Percentiles rank a stretch among this genome's conserved stretches.
Conservation (phyloP, 2,797 vertebrate species). For the Leucoraja ocellata region DNA sequence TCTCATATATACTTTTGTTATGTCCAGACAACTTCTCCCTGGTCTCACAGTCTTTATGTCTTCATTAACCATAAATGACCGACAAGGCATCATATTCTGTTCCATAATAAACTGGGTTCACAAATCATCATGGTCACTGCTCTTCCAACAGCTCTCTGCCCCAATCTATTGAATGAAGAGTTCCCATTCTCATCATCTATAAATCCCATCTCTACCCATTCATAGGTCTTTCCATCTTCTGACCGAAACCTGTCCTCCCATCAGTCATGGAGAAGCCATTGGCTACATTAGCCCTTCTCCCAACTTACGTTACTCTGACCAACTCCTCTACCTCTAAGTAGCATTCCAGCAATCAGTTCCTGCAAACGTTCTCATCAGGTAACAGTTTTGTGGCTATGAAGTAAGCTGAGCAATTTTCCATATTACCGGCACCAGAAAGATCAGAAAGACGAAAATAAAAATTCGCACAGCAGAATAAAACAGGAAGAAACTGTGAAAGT, state of each 20-base stretch:
- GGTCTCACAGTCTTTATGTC: background rate
- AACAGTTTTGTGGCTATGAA: background rate
- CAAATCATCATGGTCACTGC: background rate
- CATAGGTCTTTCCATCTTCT: background rate
- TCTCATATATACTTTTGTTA: background rate
- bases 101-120: background rate
- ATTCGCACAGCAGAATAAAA: background rate
- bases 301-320: background rate
- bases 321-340: background rate
- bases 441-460: background rate
- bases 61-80: background rate
- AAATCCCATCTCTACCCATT: background rate
- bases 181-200: background rate
- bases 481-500: background rate
- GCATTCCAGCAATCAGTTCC: background rate
- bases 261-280: background rate
- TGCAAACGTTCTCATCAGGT: background rate
- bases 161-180: background rate
- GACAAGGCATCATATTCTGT: background rate
- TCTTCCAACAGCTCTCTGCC: background rate
- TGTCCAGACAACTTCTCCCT: background rate
- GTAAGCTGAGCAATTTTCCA: background rate
- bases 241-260: background rate
- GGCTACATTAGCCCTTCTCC: background rate
- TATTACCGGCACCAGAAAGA: background rate